Conservation (phyloP, 1,140 invertebrate species). For the Drosophila willistoni region DNA sequence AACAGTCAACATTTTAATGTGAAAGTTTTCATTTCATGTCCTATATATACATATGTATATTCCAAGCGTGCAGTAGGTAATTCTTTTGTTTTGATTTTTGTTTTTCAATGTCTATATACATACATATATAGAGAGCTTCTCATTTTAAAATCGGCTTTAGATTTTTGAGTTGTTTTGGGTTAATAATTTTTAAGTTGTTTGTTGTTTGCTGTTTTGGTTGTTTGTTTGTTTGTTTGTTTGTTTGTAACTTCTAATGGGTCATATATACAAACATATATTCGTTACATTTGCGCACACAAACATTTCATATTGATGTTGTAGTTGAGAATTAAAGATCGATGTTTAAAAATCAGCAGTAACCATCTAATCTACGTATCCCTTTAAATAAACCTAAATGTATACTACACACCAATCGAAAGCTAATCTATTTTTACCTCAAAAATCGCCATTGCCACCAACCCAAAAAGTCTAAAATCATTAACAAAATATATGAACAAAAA, state of each 20-base stretch:
- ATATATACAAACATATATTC: slow-evolving; percentile 6
- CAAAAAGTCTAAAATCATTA: no score
- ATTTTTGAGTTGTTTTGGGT: background rate
- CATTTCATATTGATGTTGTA: slow-evolving; percentile 45
- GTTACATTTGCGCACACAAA: background rate
- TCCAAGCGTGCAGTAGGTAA: background rate
- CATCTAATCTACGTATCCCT: slow-evolving; percentile 14
- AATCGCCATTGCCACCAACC: background rate
- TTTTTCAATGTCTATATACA: background rate
- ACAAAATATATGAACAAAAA: slow-evolving; percentile 9
- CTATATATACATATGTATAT: background rate
- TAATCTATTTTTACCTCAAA: slow-evolving; percentile 12
- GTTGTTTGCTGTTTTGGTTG: background rate
- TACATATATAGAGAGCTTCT: background rate
- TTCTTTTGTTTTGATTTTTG: no score
- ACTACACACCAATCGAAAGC: slow-evolving; percentile 27
- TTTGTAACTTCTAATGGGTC: background rate
- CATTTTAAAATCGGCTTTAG: background rate
- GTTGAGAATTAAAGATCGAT: slow-evolving; percentile 27
- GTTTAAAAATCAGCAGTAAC: slow-evolving; percentile 16
- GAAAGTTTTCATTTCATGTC: background rate
- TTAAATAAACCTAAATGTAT: slow-evolving; percentile 53
- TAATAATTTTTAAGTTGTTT: background rate
- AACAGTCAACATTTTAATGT: background rate
- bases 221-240: slow-evolving; percentile 3